Base-by-base conservation (phyloP, 2,797 vertebrate species). In the Acomys russatus region DNA sequence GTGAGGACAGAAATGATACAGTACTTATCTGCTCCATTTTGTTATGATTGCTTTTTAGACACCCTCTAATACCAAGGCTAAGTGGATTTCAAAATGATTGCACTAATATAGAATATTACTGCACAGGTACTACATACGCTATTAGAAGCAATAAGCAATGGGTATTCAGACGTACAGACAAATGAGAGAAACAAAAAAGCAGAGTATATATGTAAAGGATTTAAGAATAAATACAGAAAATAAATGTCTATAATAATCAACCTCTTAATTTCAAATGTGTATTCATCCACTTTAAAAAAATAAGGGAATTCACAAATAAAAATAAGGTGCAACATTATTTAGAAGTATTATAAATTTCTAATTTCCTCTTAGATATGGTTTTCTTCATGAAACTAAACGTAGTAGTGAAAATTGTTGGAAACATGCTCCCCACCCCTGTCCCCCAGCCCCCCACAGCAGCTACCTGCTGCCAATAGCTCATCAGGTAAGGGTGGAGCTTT, bases 21-120 rank as follows among this genome's bases (percentile, higher is more conserved):
- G 56, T 6, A 1, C 7, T 33, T 76, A 56, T 14, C 22, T n/a
- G 70, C 18, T 85, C 30, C 74, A 66, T 74, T 73, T 56, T 49
- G 61, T 64, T 35, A 17, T 77, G 71, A 95, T 76, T 89, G 38
- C 49, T 88, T 92, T 86, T 77, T 51, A 63, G 51, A 88, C 83
- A 88, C 44, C 61, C 66, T 91, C 90, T 92, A 71, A 96, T 83
- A 30, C 33, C 54, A 28, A 66, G 70, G 51, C n/a, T 77, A 80
- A 96, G 82, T 78, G 25, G 66, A 63, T 85, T 80, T 28, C 49
- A 76, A 28, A 90, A 49, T 3, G 18, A 73, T 44, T 0, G 61
- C 38, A 18, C 74, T 93, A 38, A 15, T 59, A 25, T 15, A 68
- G n/a, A 92, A 44, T 84, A 61, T 28, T 63, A 82, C 28, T 61